phyloP scores from a whole-genome alignment of 1,140 invertebrate species.

The Kradibia gibbosae region DNA sequence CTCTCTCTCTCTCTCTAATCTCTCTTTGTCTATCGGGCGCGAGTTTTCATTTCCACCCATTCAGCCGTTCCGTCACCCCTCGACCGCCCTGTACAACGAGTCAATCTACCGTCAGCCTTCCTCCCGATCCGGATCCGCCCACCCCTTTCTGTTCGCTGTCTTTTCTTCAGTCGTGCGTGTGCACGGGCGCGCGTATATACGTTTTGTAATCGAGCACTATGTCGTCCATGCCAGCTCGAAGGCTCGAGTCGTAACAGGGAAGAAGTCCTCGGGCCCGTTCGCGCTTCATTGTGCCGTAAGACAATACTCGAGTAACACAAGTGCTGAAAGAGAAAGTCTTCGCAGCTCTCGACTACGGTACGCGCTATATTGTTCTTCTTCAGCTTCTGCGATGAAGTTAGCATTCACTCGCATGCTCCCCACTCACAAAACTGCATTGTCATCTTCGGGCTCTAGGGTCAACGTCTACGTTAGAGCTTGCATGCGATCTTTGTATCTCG shows the following conservation, averaged over 20 bases:
- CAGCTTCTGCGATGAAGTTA: background rate
- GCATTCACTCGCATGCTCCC: background rate
- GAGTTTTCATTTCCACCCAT: background rate
- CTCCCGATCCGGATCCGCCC: no score
- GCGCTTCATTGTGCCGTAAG: background rate
- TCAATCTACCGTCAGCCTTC: background rate
- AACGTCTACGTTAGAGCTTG: background rate
- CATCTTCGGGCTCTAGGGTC: no score
- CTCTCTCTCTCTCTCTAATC: background rate
- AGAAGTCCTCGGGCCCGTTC: background rate
- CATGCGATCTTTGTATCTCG: background rate
- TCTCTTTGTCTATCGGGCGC: background rate
- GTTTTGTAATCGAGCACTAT: background rate
- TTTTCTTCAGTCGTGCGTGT: background rate
- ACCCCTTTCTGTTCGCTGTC: background rate
- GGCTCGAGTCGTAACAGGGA: background rate
- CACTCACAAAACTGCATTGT: background rate
- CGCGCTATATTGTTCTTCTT: background rate
- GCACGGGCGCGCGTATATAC: background rate
- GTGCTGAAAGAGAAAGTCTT: background rate
- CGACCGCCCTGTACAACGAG: no score
- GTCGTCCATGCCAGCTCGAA: slow-evolving; percentile 1
- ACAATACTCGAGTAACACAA: background rate
- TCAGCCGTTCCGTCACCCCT: background rate
- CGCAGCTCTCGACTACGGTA: no score